These are phyloP conservation scores for Acromyrmex echinatior DNA, from an alignment of 1,140 invertebrate species.

Conservation along the genomic window DNA sequence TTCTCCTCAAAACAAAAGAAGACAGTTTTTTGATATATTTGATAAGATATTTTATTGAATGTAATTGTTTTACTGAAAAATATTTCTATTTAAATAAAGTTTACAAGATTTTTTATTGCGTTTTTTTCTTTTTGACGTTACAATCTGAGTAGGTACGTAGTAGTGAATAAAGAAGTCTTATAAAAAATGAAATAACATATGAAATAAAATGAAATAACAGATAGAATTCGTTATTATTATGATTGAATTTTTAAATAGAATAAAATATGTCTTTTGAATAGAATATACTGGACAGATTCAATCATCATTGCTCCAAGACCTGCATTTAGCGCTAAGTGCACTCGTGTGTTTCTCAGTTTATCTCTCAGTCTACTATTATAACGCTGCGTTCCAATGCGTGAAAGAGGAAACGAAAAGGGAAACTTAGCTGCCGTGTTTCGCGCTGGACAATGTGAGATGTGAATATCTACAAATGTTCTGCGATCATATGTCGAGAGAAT, in stretches of 20 bases:
- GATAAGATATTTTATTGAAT: too few species aligned
- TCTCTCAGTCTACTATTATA: background rate
- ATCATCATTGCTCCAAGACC: background rate
- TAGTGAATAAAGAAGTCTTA: too few species aligned
- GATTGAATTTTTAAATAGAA: background rate
- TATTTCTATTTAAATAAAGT: too few species aligned
- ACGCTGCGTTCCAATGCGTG: background rate
- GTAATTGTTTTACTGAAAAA: too few species aligned
- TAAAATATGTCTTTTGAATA: background rate
- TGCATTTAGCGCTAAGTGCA: background rate
- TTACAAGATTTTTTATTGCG: too few species aligned
- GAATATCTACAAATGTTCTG: background rate
- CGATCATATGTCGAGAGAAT: constrained; percentile 32
- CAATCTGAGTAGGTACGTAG: too few species aligned
- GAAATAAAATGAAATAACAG: background rate
- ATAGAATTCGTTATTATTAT: background rate
- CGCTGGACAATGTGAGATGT: constrained; percentile 2
- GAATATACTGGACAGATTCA: background rate
- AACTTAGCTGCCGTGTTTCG: background rate
- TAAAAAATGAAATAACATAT: background rate
- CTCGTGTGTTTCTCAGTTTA: background rate
- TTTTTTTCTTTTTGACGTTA: too few species aligned
- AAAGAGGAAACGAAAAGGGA: background rate
- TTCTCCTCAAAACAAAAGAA: too few species aligned
- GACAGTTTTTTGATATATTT: too few species aligned